Evolutionary conservation across 23 tunicate species (phyloP).

Genomic region (Diplosoma virens): DNA sequence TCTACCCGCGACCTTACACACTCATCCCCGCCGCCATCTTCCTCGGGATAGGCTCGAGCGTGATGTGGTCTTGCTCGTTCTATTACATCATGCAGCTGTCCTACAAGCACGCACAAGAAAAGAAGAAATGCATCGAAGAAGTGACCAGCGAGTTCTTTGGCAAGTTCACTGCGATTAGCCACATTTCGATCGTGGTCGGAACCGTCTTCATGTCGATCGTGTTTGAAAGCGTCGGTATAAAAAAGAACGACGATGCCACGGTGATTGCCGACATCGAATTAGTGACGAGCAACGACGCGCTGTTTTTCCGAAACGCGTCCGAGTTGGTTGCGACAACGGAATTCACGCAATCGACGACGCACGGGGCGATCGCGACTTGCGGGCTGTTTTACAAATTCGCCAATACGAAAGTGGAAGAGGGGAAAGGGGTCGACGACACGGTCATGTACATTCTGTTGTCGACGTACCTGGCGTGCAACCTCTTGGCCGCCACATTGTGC

Average conservation of each 20-base stretch:
- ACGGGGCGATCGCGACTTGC: neutral
- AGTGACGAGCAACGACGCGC: neutral
- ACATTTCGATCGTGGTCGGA: constrained; percentile 59
- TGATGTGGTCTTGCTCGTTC: constrained; percentile 59
- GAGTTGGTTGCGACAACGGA: neutral
- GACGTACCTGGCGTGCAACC: constrained; percentile 30
- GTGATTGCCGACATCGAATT: neutral
- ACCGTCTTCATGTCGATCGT: constrained; percentile 56
- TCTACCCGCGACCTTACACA: constrained; percentile 62
- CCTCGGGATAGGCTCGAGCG: constrained; percentile 57
- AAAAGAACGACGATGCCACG: neutral
- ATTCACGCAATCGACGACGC: neutral
- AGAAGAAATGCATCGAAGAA: constrained; percentile 26
- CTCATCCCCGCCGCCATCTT: constrained; percentile 64
- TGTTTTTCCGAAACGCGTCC: neutral
- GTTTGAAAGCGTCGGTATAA: constrained; percentile 38
- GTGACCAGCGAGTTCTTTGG: constrained; percentile 71
- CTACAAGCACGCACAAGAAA: constrained; percentile 45
- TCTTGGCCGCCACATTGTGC: constrained; percentile 38
- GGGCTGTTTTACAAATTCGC: constrained; percentile 46
- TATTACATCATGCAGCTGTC: constrained; percentile 71
- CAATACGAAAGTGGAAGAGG: constrained; percentile 1
- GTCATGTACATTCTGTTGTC: constrained; percentile 51
- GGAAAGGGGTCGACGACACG: constrained; percentile 17
- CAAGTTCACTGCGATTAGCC: constrained; percentile 46